Base-by-base conservation (phyloP, 1,140 invertebrate species). In the Belonocnema kinseyi region DNA sequence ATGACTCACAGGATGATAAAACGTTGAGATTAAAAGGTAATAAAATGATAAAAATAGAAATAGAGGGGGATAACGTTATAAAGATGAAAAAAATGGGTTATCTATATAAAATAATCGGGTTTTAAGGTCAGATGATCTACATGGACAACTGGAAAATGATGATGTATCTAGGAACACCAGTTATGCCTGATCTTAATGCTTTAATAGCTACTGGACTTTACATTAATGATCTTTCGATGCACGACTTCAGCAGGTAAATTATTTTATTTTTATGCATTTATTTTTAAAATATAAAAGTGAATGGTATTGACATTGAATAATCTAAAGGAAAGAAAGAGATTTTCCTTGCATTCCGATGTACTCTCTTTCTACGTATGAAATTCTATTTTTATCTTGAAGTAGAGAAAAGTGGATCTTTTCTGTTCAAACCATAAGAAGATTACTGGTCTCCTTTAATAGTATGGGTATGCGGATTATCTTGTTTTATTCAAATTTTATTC, bases 81-180 rank as follows among this genome's bases (percentile, higher is more conserved):
- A 3, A 0, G 40, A 46, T 46, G 40, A 46, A 11, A 10, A 46
- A 46, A 46, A 46, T 10, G 5, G 40, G 1, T 46, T 6, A 19
- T 74, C 58, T 74, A 46, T 75, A 8, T 73, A 51, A 73, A 66
- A 46, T 7, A 66, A 26, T 74, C 72, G 11, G 12, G 54, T 89
- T 75, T 92, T 84, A 85, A 96, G 97, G 98, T 84, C 98, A 99
- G 93, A 99, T 99, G 98, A 96, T 99, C 85, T 98, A 97, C 88
- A 98, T 99, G 97, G 96, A 97, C 77, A 97, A 98, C 85, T 99
- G 98, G 98, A 94, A 96, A 79, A 96, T 97, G 94, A 98, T 99
- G 91, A 97, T 99, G 93, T 99, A 98, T 88, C 92, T 99, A 21
- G 98, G 97, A 16, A 99, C 97, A 0, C 98, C 98, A 0, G 96